phyloP scores from a whole-genome alignment of 1,140 invertebrate genomes.

The Hyposmocoma kahamanoa region DNA sequence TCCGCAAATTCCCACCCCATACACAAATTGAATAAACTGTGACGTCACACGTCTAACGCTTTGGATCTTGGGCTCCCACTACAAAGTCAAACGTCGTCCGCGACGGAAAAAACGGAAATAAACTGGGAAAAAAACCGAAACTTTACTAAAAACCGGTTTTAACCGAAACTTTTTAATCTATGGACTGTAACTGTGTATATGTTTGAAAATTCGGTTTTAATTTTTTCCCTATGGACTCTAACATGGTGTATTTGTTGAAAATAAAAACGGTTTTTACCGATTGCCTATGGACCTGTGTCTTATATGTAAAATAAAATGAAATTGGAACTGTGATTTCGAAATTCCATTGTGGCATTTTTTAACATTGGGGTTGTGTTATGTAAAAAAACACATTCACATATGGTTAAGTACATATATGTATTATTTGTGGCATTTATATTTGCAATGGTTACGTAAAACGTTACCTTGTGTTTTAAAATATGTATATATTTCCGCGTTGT shows the following conservation, averaged over 20 bases:
- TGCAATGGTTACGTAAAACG: constrained; percentile 25
- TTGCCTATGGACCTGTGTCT: neutral
- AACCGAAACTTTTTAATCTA: neutral
- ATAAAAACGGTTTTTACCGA: neutral
- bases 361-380: too few relatives aligned
- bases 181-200: constrained; percentile 22
- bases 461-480: constrained; percentile 25
- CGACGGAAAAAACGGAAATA: constrained; percentile 72
- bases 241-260: too few relatives aligned
- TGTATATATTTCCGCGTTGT: constrained; percentile 38
- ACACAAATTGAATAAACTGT: constrained; percentile 32
- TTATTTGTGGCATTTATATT: constrained; percentile 54
- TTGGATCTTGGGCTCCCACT: constrained; percentile 59
- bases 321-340: constrained; percentile 57
- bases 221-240: constrained; percentile 15
- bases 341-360: too few relatives aligned
- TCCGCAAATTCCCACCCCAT: constrained; percentile 66
- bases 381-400: too few relatives aligned
- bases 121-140: constrained; percentile 17
- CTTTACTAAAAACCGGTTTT: constrained; percentile 7
- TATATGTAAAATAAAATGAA: constrained; percentile 11
- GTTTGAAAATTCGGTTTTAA: too few relatives aligned
- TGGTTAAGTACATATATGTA: constrained; percentile 44
- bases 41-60: constrained; percentile 33
- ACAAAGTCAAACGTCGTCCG: constrained; percentile 70